Evolutionary conservation across 2,797 vertebrate genomes (phyloP), one percentile per base, ranked within the genome.

Genomic region (Helicolenus hilgendorfi): DNA sequence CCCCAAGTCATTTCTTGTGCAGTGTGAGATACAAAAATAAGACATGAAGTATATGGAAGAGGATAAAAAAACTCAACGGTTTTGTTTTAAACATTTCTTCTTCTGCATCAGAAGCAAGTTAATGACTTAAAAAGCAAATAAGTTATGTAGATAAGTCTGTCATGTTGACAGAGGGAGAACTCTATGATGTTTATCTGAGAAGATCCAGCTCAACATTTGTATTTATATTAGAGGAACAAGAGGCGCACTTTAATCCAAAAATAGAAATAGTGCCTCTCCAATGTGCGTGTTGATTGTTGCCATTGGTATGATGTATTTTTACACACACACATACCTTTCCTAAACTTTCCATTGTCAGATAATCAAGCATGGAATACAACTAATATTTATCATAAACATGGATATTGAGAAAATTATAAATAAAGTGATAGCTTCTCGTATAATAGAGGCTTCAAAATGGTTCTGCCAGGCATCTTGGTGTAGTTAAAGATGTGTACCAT

Each of bases 181-280:
- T 20, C 18, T 31, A 2, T n/a, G 14, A 59, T 33, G 60, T 77
- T 79, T 58, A 77, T 83, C 31, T 36, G 24, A 63, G 33, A 22
- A 29, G 15, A 36, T 29, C 22, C 33, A 67, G 63, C 7, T 26
- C 31, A 26, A 7, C 5, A 22, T 68, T 5, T 74, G 24, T 83
- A 55, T 87, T 85, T 81, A 60, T 65, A 56, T 71, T 60, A 22
- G 27, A 41, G 38, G 36, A 81, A 74, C 58, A 75, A 31, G 72
- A 38, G 15, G 29, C 15, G 18, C 24, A 62, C 31, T 64, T 75
- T 7, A 8, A 18, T 33, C 4, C 22, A 75, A 76, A 79, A 87
- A 81, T 26, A 83, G 70, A 83, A 84, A 73, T 11, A 58, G 41
- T 49, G 38, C 38, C 13, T 81, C 70, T 70, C 7, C 20, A 53